Evolutionary conservation across 1,140 invertebrate species (phyloP).

Genomic region (Leptinotarsa undecemlineata): DNA sequence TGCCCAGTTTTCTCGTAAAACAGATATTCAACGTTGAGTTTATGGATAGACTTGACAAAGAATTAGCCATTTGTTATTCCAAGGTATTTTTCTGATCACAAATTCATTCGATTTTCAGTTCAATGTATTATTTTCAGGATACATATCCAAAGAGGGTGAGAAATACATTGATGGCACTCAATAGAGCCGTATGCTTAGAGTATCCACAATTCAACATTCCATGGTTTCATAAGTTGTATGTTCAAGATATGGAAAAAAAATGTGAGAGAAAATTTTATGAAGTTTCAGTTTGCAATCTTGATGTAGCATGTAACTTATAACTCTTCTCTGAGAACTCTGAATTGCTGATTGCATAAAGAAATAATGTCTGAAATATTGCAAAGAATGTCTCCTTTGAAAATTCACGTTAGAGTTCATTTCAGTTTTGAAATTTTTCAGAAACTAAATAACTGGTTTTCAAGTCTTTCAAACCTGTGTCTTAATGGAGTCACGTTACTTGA

Average conservation of each 20-base stretch:
- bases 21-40: constrained; percentile 61
- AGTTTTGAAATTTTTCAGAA: too few relatives aligned
- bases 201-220: constrained; percentile 64
- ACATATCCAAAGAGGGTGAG: constrained; percentile 60
- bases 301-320: too few relatives aligned
- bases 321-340: too few relatives aligned
- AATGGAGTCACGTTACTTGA: too few relatives aligned
- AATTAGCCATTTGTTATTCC: constrained; percentile 59
- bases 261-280: constrained; percentile 31
- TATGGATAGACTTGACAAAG: constrained; percentile 60
- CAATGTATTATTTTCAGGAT: constrained; percentile 50
- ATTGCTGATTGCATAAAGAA: too few relatives aligned
- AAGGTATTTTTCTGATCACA: constrained; percentile 48
- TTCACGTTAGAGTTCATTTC: too few relatives aligned
- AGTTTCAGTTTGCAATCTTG: too few relatives aligned
- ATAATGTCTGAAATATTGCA: too few relatives aligned
- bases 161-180: constrained; percentile 63
- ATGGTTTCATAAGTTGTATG: constrained; percentile 69
- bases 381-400: too few relatives aligned
- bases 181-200: constrained; percentile 66
- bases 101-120: neutral
- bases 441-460: too few relatives aligned
- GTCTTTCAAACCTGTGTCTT: too few relatives aligned
- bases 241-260: constrained; percentile 53
- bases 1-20: constrained; percentile 57